Evolutionary conservation across 2,113 vertebrate species (phyloP).

Genomic region (Ictalurus punctatus): DNA sequence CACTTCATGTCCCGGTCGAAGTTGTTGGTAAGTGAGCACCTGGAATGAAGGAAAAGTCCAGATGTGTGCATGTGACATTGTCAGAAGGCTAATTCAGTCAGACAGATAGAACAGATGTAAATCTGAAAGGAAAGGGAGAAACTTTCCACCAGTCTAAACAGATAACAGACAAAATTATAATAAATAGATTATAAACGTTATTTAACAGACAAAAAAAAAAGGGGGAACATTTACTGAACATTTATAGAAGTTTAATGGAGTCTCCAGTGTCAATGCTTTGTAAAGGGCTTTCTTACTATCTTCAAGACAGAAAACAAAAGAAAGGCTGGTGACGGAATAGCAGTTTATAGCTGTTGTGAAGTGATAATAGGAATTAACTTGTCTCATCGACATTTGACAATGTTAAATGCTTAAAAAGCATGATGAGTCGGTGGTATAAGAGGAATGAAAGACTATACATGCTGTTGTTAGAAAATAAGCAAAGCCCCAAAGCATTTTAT

Average conservation of each 20-base stretch:
- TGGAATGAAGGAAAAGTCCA: not conserved
- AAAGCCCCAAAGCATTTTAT: not conserved
- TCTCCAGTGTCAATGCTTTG: not conserved
- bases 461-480: not conserved
- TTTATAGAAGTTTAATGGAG: not conserved
- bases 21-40: conserved; percentile 54
- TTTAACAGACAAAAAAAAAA: not conserved
- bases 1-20: conserved; percentile 51
- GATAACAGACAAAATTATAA: not conserved
- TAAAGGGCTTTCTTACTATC: not conserved
- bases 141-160: not conserved
- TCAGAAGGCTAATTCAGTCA: not conserved
- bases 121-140: not conserved
- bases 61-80: not conserved
- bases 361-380: not conserved
- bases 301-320: not conserved
- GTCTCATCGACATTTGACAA: not conserved
- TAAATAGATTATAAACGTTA: not conserved
- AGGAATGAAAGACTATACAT: not conserved
- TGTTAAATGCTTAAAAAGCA: not conserved
- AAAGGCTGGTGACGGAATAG: not conserved
- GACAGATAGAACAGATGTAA: conserved; percentile 1
- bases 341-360: not conserved
- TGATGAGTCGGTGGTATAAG: not conserved
- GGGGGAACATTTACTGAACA: not conserved